Evolutionary conservation across 2,113 vertebrate genomes (phyloP).

Genomic region (Pteropus alecto): DNA sequence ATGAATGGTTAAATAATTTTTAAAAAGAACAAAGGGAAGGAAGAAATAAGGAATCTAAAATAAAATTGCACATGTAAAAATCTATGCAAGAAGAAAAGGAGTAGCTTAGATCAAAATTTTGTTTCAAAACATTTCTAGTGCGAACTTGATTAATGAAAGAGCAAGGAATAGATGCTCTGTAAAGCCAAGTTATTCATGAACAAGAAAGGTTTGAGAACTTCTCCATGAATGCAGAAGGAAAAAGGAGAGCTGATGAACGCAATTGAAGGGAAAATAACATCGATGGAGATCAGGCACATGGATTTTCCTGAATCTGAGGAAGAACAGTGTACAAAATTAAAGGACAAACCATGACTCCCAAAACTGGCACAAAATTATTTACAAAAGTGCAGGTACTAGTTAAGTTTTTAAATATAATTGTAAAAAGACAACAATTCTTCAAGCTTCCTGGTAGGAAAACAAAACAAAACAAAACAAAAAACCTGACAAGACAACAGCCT

Average conservation of each 20-base stretch:
- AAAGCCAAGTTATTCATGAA: background rate
- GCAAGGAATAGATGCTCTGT: background rate
- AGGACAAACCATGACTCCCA: background rate
- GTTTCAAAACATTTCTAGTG: background rate
- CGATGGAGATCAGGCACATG: background rate
- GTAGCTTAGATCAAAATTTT: background rate
- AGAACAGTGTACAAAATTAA: background rate
- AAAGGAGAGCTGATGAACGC: background rate
- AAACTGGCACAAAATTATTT: background rate
- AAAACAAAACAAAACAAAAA: background rate
- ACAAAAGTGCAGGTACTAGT: too few relatives aligned
- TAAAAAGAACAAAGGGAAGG: background rate
- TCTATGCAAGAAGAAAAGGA: background rate
- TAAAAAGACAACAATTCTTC: background rate
- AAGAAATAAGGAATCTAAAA: background rate
- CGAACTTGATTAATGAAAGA: background rate
- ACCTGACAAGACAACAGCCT: background rate
- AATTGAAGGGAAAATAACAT: fast-evolving
- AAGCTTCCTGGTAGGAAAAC: background rate
- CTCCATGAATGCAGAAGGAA: background rate
- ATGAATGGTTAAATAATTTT: background rate
- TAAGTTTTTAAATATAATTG: background rate
- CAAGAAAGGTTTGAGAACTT: background rate
- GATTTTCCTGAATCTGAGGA: background rate
- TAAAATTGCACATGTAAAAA: background rate